Conservation (phyloP, 2,113 vertebrate species). For the Ophthalmolycus amberensis region DNA sequence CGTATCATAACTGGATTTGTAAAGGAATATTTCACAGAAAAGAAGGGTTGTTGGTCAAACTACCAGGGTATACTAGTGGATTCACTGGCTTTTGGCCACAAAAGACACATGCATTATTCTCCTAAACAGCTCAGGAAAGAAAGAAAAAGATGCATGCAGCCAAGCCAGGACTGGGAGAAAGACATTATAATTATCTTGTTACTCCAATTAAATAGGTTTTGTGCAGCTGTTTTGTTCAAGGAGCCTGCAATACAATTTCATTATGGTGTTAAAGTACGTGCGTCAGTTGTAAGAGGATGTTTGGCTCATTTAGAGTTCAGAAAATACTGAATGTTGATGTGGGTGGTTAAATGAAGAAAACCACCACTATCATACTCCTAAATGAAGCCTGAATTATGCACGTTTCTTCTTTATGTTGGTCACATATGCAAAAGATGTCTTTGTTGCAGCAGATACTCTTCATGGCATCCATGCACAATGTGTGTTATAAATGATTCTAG, state of each 20-base stretch:
- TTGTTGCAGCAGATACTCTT: background rate
- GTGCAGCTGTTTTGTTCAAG: background rate
- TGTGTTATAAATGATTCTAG: background rate
- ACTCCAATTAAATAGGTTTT: slow-evolving; percentile 9
- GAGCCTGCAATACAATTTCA: background rate
- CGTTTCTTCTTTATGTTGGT: background rate
- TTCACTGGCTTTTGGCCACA: background rate
- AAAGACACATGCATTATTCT: background rate
- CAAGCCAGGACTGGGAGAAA: background rate
- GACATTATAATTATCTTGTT: slow-evolving; percentile 9
- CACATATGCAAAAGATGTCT: background rate
- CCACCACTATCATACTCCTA: background rate
- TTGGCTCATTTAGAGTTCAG: slow-evolving; percentile 1
- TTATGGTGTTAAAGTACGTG: background rate
- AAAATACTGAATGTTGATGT: background rate
- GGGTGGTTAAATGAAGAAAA: background rate
- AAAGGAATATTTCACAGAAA: background rate
- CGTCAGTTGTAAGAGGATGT: background rate
- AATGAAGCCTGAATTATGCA: background rate
- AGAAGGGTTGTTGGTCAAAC: background rate
- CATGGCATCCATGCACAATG: background rate
- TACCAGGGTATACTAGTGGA: background rate
- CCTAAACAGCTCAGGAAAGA: background rate
- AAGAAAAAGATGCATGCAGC: background rate
- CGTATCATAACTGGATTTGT: background rate